Base-by-base conservation (phyloP, 2,888 invertebrate species). In the Hypomecis punctinalis region DNA sequence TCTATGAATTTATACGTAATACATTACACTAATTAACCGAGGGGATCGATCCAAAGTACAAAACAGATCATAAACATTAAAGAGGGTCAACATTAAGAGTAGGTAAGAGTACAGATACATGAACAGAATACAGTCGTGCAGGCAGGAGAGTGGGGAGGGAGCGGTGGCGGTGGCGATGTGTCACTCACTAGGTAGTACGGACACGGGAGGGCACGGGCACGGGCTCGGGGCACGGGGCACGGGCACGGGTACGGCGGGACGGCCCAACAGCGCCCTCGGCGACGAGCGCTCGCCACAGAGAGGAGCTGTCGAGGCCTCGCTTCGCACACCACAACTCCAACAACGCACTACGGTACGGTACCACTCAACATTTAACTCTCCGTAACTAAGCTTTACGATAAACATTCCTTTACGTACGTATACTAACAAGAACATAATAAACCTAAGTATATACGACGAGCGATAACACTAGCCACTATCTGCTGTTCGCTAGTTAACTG, bases 401-500 rank as follows among this genome's bases (percentile, higher is more conserved):
- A 90, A 91, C 91, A 91, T 91, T 91, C 91, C 91, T 86, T 88
- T 87, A 90, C 88, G 85, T 88, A 90, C 88, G 85, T 85, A 82
- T 83, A 88, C 91, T 92, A 91, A 91, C 88, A 92, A 52, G 90
- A 91, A 91, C 90, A 92, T 90, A 91, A 89, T 85, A 89, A 85
- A 91, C 91, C 91, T 92, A 71, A 68, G 63, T 68, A 70, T 66
- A 66, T 64, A 66, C 66, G 91, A 91, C 91, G 93, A 93, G 92
- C 92, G 91, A 86, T 87, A 88, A 90, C 85, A 90, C 92, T 93
- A 92, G 92, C 93, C 91, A 91, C 93, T 93, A 93, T 91, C 92
- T 92, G 91, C 91, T 88, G 85, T 84, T 91, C 90, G 87, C 91
- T 93, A 93, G 86, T 71, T 87, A 91, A 92, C 89, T 90, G 88